Base-by-base conservation (phyloP, 2,888 invertebrate genomes). In the Eledona agricola region DNA sequence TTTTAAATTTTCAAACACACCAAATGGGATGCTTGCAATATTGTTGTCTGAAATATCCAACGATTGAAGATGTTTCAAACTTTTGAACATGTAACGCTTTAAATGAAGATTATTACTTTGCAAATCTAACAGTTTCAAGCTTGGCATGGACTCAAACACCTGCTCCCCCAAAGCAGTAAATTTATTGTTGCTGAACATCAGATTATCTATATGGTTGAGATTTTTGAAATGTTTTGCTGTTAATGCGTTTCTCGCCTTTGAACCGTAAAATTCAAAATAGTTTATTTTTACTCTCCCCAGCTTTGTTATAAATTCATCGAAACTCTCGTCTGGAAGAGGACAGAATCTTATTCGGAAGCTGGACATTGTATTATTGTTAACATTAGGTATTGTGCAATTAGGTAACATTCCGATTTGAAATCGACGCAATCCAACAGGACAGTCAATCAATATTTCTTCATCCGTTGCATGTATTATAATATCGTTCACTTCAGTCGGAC, bases 31-130 rank as follows among this genome's bases (percentile, higher is more conserved):
- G 7, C 1, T 17, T 5, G 3, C 2, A 7, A 40, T 7, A 6
- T 17, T 28, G n/a, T 28, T 28, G 1, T 5, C 10, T 2, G 40
- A 40, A 4, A 40, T n/a, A 26, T 40, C 17, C 6, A 40, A 12
- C 2, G 12, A 1, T 9, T 26, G 1, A 16, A 40, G 10, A 3
- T 1, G 16, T 4, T 7, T 26, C 2, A 40, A 3, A 11, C 9
- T 17, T 26, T 19, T 26, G n/a, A 40, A 40, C 7, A 28, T 4
- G n/a, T 17, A 12, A 6, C 3, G 6, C 17, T 4, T 40, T n/a
- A 40, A n/a, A 1, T 7, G 11, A 2, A 40, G 16, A 7, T 19
- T 19, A 11, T 40, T 40, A 12, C 12, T n/a, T n/a, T 12, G 4
- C 3, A 40, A 13, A 3, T 28, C 28, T 6, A 40, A 10, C 4